Base-by-base conservation (phyloP, 2,797 vertebrate genomes). In the Cetoscarus ocellatus region DNA sequence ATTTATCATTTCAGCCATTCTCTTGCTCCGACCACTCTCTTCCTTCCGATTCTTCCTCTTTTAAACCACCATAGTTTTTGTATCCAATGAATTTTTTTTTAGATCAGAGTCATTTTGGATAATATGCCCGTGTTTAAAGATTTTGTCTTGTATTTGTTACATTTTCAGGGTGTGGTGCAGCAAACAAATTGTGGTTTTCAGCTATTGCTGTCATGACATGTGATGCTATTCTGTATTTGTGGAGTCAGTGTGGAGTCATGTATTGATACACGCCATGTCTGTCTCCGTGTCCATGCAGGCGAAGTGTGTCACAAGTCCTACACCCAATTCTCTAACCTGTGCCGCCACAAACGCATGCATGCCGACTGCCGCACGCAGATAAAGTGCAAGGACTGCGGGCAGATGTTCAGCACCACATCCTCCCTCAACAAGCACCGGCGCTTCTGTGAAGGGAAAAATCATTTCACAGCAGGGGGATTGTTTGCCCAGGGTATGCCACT, bases 231-330 rank as follows among this genome's bases (percentile, higher is more conserved):
- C 54, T 61, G 13, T 72, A 10, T 59, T 69, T 10, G 36, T 73
- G 18, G 50, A 60, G 42, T 66, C 1, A 10, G 55, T 69, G 57
- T 70, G 13, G 57, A 75, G 50, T 54, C 65, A 53, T 67, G 40
- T 66, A 61, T 75, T 93, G 34, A 93, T 73, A 57, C 38, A 3
- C 49, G 62, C 27, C 69, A 1, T 80, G 44, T 88, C 72, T 88
- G 85, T 92, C 75, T 91, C 79, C 73, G 14, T 93, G 85, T 90
- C 61, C 74, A 77, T 82, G 90, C 95, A 99, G 98, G 98, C 92
- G 98, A 99, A 94, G 98, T 99, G 88, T 99, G 98, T 95, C 98
- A 99, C 96, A 99, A 99, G 94, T 99, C 98, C 92, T 99, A 99
- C 95, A 99, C 98, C 87, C 98, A 99, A 95, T 99, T 99, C 96